Conservation (phyloP, 2,113 vertebrate genomes). For the Microcebus griseorufus region DNA sequence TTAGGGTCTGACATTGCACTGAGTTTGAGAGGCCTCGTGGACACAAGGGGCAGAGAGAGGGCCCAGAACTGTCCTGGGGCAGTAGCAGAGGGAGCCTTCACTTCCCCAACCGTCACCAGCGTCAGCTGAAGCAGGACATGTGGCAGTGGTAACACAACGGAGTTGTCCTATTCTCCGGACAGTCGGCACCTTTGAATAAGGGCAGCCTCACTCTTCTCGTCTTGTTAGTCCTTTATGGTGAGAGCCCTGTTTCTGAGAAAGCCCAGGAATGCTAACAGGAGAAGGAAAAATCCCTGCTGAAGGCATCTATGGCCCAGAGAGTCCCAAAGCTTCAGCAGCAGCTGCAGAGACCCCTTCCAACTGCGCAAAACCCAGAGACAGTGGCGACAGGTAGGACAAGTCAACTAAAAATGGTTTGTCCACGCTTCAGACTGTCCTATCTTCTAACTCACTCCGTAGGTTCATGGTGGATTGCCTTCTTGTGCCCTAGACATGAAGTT, state of each 20-base stretch:
- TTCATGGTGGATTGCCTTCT: not conserved
- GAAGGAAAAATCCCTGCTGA: not conserved
- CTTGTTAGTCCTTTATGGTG: not conserved
- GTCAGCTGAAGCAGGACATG: not conserved
- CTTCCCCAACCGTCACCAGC: not conserved
- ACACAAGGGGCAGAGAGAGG: not conserved
- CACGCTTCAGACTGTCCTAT: not conserved
- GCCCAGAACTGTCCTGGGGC: not conserved
- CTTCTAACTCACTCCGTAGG: accelerated
- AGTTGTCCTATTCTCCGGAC: not conserved
- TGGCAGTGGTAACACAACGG: not conserved
- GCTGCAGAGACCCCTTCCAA: not conserved
- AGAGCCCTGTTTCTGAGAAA: not conserved
- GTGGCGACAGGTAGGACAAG: not conserved
- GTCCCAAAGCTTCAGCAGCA: not conserved
- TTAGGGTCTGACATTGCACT: not conserved
- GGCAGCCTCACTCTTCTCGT: accelerated
- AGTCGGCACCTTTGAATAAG: not conserved
- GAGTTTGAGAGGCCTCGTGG: not conserved
- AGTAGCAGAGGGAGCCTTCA: not conserved
- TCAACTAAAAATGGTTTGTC: too few relatives aligned
- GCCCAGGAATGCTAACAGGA: accelerated
- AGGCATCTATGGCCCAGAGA: not conserved
- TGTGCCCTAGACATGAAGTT: not conserved
- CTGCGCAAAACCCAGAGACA: not conserved